Base-by-base conservation (phyloP, 2,113 vertebrate species). In the Progne subis region DNA sequence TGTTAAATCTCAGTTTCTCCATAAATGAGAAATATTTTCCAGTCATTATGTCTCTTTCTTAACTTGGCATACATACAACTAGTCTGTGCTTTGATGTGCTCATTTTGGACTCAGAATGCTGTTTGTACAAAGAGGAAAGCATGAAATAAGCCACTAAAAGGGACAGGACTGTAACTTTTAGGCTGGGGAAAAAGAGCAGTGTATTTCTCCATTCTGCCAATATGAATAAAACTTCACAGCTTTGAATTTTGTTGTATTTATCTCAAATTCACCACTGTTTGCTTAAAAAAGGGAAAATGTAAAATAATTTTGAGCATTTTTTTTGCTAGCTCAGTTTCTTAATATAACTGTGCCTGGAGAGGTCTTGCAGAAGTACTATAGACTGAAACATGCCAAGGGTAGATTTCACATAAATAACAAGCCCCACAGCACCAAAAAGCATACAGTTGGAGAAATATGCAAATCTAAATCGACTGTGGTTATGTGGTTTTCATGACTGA, bases 1-100 rank as follows among this genome's bases (percentile, higher is more conserved):
- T 96, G 95, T 93, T 96, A 97, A 97, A 92, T 96, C 95, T 96
- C 97, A 96, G 88, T 97, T 96, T 96, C 91, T 95, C 94, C 90
- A 94, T 88, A 92, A 95, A 95, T 96, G 96, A 92, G 84, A 96
- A 96, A 96, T 94, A 95, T 95, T 97, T 97, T 97, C 96, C 96
- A 97, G 93, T 96, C 92, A 92, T 96, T 94, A 95, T 88, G 92
- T 78, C 90, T 95, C 69, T 94, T 92, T 88, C 77, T 94, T 91
- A 86, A 95, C 88, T 94, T 96, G 96, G 91, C 94, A 95, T 49
- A 65, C 26, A 41, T 75, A 92, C 85, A 95, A 79, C 82, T 85
- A 74, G 92, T 93, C 94, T 43, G 52, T 26, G n/a, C 95, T 97
- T 97, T 97, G 92, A 96, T 95, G 91, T 94, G 93, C 92, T 91